Evolutionary conservation across 2,797 vertebrate species (phyloP).

Genomic region (Pteronotus mesoamericanus): DNA sequence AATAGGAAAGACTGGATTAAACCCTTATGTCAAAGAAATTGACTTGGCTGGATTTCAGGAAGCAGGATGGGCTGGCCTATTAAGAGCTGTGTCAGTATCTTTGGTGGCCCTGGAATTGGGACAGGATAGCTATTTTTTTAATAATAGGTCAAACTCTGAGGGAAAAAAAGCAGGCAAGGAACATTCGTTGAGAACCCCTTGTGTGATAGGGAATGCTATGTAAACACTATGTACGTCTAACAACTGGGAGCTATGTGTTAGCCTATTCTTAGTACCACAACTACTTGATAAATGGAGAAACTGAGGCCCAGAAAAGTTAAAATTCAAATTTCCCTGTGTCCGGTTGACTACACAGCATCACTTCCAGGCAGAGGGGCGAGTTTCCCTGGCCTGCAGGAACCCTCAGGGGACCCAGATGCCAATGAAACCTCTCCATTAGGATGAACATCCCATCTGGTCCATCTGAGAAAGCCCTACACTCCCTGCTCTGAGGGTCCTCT

Average conservation of each 20-base stretch:
- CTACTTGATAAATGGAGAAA: neutral
- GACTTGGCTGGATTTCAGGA: neutral
- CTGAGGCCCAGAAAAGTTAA: neutral
- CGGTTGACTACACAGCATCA: neutral
- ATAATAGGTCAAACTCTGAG: neutral
- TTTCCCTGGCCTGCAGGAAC: neutral
- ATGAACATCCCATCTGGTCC: neutral
- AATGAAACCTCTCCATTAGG: neutral
- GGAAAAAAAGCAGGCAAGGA: neutral
- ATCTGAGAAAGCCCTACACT: neutral
- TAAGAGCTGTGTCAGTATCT: conserved; percentile 26
- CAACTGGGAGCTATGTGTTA: neutral
- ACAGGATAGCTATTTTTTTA: neutral
- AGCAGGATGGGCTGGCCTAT: neutral
- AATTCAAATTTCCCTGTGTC: neutral
- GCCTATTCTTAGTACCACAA: neutral
- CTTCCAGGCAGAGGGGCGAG: neutral
- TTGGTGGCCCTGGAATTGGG: neutral
- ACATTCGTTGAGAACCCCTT: neutral
- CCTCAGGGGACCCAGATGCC: neutral
- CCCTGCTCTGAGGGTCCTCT: neutral
- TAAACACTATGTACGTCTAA: neutral
- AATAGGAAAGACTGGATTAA: neutral
- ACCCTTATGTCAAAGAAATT: conserved; percentile 55
- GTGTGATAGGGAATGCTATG: neutral